Evolutionary conservation across 2,888 invertebrate species (phyloP), one percentile per base, ranked within the genome.

Genomic region (Helobdella robusta): DNA sequence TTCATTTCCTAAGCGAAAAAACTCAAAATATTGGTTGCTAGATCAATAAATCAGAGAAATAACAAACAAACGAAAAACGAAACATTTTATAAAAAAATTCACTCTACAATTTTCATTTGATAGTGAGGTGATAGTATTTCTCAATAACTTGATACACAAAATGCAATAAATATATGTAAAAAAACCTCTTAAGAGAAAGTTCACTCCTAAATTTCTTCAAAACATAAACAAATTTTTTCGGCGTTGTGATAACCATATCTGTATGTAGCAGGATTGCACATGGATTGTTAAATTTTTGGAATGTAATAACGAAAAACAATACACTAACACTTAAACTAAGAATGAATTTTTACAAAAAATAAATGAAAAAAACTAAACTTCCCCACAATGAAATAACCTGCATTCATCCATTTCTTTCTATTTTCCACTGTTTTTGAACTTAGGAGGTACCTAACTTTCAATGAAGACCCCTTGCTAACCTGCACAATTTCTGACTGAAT

Each of bases 211-310:
- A 62, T 28, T 46, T 62, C 34, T 62, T 62, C 15, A 62, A n/a
- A 35, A 32, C 44, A 77, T 85, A 91, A 71, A 94, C 86, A 18
- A 98, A 82, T 68, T 93, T 84, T 76, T 94, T 93, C 1, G 97
- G 97, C 1, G 97, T 97, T 36, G 91, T 91, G 59, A 97, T 88
- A 4, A 98, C 82, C 72, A 95, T 87, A 83, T 95, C 89, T 62
- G 20, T 18, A 40, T 6, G n/a, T 3, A 11, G 44, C 44, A 50
- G 5, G 25, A 50, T 50, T 15, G n/a, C 44, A 40, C n/a, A 40
- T 40, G 44, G 11, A 40, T 40, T n/a, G n/a, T n/a, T 15, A 40
- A 40, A 40, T 15, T n/a, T 15, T 40, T 40, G 11, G n/a, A 40
- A 40, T 40, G 11, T 40, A 40, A 40, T 40, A 40, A n/a, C n/a